phyloP scores from a whole-genome alignment of 1,140 invertebrate genomes.

The Papilio helenus region DNA sequence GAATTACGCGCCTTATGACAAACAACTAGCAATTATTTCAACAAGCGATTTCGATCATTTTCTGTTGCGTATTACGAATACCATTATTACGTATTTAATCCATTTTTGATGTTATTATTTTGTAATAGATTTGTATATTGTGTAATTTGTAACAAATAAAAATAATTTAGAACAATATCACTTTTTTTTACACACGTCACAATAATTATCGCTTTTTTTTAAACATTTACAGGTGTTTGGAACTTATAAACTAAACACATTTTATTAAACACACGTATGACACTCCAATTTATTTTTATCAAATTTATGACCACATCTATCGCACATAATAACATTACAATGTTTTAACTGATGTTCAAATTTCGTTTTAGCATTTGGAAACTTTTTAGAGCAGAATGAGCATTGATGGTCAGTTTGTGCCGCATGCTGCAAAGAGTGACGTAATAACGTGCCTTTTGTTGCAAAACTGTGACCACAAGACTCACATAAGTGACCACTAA shows the following conservation, averaged over 20 bases:
- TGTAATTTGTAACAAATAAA: slow-evolving; percentile 35
- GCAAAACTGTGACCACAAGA: slow-evolving; percentile 69
- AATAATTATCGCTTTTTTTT: neutral
- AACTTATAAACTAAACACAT: no score
- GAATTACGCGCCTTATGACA: neutral
- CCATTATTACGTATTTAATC: neutral
- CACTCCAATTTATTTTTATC: slow-evolving; percentile 53
- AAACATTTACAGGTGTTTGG: neutral
- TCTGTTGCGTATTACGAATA: neutral
- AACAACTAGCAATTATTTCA: neutral
- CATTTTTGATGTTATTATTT: slow-evolving; percentile 14
- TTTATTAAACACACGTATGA: slow-evolving; percentile 57
- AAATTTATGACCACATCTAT: slow-evolving; percentile 65
- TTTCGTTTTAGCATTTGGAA: slow-evolving; percentile 47
- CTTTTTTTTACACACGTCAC: neutral
- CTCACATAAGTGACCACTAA: slow-evolving; percentile 65
- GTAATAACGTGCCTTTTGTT: slow-evolving; percentile 53
- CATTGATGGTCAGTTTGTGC: slow-evolving; percentile 45
- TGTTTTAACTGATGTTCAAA: slow-evolving; percentile 60
- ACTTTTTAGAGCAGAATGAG: slow-evolving; percentile 53
- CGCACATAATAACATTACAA: slow-evolving; percentile 63
- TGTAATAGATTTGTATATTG: slow-evolving; percentile 17
- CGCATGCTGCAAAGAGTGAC: slow-evolving; percentile 61
- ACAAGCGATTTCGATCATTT: neutral
- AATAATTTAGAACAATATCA: slow-evolving; percentile 17